Evolutionary conservation across 2,888 invertebrate species (phyloP).

Genomic region (Lasioglossum zephyrum): DNA sequence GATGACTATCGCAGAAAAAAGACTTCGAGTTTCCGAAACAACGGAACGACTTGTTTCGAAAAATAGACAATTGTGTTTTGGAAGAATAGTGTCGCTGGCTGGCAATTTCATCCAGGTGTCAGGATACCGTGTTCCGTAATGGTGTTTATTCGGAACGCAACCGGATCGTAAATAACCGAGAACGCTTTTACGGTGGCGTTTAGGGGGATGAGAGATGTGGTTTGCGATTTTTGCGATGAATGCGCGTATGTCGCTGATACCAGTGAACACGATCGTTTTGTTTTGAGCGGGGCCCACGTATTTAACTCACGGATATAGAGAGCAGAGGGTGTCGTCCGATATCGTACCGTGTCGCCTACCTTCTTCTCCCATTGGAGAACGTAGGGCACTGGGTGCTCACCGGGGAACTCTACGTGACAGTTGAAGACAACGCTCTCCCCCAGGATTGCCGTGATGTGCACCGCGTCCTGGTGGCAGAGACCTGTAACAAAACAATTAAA

Average conservation of each 20-base stretch:
- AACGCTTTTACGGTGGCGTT: neutral
- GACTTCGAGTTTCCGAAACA: neutral
- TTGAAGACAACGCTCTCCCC: constrained; percentile 99
- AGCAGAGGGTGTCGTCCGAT: constrained; percentile 85
- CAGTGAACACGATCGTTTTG: constrained; percentile 70
- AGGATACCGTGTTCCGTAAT: neutral
- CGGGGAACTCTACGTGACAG: constrained; percentile 98
- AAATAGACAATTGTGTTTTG: neutral
- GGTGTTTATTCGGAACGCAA: constrained; percentile 1
- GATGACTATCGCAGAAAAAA: too few species aligned
- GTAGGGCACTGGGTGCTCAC: constrained; percentile 97
- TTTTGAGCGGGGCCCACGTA: constrained; percentile 78
- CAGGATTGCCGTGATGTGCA: constrained; percentile 98
- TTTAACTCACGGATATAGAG: constrained; percentile 84
- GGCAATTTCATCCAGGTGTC: neutral
- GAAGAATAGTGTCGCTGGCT: neutral
- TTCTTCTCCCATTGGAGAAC: constrained; percentile 99
- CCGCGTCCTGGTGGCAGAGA: constrained; percentile 94
- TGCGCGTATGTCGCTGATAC: constrained; percentile 64
- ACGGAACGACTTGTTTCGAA: neutral
- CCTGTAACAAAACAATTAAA: constrained; percentile 84
- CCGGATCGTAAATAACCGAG: constrained; percentile 4
- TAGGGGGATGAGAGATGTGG: neutral
- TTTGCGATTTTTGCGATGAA: neutral
- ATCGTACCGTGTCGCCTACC: constrained; percentile 98